These are phyloP conservation scores for Entomobrya proxima DNA, from an alignment of 2,888 invertebrate species.

Conservation along the genomic window DNA sequence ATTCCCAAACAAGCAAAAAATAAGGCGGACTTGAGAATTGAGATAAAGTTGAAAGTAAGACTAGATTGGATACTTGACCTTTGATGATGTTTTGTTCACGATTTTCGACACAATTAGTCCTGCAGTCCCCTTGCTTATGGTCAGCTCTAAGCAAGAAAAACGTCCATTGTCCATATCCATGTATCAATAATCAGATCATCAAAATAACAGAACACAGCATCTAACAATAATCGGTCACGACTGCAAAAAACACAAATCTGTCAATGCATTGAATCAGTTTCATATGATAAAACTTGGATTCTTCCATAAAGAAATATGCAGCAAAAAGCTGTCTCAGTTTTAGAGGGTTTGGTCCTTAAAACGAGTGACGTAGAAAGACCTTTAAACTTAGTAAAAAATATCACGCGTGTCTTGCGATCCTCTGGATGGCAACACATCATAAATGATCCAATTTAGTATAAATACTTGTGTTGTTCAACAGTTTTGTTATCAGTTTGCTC, in stretches of 20 bases:
- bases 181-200: background rate
- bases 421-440: background rate
- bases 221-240: background rate
- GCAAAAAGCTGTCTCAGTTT: background rate
- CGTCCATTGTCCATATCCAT: background rate
- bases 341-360: slow-evolving; percentile 49
- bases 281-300: background rate
- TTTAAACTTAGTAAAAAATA: no score
- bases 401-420: background rate
- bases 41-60: background rate
- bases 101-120: background rate
- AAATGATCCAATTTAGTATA: slow-evolving; percentile 32
- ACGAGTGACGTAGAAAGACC: background rate
- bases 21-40: no score
- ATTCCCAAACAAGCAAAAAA: background rate
- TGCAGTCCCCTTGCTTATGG: no score
- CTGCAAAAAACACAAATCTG: background rate
- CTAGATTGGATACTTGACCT: slow-evolving; percentile 4
- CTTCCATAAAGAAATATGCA: background rate
- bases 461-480: slow-evolving; percentile 12
- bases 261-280: background rate
- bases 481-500: slow-evolving; percentile 43
- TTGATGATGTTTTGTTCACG: background rate
- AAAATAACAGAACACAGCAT: background rate
- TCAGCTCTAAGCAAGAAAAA: background rate